Percentiles rank a stretch among this genome's conserved stretches.
These are phyloP conservation scores for Sylvilagus bachmani DNA, from an alignment of 2,113 vertebrate species.

Conservation along the genomic window DNA sequence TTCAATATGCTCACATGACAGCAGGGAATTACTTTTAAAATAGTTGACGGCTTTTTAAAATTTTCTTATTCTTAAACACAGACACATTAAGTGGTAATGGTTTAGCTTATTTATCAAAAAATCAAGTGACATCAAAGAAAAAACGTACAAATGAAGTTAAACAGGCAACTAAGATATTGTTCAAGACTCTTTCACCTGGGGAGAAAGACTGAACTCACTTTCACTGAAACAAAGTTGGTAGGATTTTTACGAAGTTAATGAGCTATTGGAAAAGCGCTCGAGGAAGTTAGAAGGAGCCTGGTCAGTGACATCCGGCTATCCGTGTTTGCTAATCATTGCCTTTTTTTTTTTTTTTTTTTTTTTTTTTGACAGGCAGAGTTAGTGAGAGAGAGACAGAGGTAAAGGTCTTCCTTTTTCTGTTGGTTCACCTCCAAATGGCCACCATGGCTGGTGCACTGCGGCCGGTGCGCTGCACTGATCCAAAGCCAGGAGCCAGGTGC, in stretches of 20 bases:
- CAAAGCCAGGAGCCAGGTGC: no score
- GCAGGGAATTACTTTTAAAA: not conserved
- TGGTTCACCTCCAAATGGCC: no score
- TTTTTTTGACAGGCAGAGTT: no score
- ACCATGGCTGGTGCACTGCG: no score
- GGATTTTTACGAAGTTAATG: not conserved
- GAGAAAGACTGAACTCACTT: not conserved
- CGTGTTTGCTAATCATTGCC: not conserved
- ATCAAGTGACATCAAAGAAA: not conserved
- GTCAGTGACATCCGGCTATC: not conserved
- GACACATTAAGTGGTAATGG: not conserved
- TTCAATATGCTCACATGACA: not conserved
- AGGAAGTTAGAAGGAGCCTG: not conserved
- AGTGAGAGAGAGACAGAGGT: no score
- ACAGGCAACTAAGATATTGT: not conserved
- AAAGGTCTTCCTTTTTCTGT: no score
- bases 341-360: no score
- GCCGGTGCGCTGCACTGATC: no score
- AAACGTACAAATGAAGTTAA: not conserved
- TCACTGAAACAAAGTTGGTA: not conserved
- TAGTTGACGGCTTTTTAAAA: not conserved
- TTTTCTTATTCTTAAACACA: not conserved
- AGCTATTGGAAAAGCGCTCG: not conserved
- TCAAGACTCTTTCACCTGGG: not conserved
- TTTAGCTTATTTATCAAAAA: slow-evolving; percentile 1